Evolutionary conservation across 2,113 vertebrate genomes (phyloP).

Genomic region (Cololabis saira): DNA sequence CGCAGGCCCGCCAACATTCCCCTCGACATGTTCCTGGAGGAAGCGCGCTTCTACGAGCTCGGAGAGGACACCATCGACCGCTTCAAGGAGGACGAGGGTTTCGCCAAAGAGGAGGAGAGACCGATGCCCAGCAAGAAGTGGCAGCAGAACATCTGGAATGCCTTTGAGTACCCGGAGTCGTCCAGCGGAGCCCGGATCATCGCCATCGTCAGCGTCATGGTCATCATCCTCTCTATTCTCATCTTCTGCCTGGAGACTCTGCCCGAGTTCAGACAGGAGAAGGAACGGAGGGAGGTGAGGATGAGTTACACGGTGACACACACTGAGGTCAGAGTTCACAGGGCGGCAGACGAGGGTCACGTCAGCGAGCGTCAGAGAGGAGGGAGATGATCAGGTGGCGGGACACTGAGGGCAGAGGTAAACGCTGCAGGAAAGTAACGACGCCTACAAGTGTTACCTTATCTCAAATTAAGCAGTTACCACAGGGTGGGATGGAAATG

Average conservation of each 20-base stretch:
- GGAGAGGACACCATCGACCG: conserved; percentile 85
- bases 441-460: conserved; percentile 25
- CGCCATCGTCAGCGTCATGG: conserved; percentile 91
- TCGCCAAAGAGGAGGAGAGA: conserved; percentile 81
- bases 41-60: conserved; percentile 91
- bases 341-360: not conserved
- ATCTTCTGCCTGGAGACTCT: conserved; percentile 95
- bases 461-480: not conserved
- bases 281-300: conserved; percentile 85
- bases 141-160: conserved; percentile 87
- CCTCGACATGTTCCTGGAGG: conserved; percentile 92
- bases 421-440: conserved; percentile 1
- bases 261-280: conserved; percentile 89
- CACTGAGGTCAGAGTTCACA: not conserved
- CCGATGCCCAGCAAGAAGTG: conserved; percentile 82
- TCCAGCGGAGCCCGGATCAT: conserved; percentile 89
- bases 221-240: conserved; percentile 94
- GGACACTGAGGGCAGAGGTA: conserved; percentile 16
- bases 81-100: conserved; percentile 91
- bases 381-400: not conserved
- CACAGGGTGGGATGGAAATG: too few species aligned
- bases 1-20: conserved; percentile 89
- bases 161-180: conserved; percentile 94
- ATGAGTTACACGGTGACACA: conserved; percentile 1
- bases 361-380: not conserved